Evolutionary conservation across 23 tunicate genomes (phyloP).

Genomic region (Halocynthia aurantium): DNA sequence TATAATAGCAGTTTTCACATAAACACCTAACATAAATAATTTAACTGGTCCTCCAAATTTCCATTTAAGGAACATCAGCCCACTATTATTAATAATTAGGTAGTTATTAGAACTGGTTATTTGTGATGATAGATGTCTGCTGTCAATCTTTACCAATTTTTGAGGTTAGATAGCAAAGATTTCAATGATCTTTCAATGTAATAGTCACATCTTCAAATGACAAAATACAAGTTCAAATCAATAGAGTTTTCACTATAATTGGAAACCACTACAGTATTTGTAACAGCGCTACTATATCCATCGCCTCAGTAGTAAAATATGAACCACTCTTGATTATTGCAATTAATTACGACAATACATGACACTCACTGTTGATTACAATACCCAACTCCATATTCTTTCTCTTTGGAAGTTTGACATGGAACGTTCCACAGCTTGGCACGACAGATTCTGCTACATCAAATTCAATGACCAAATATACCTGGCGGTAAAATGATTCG

Average conservation of each 20-base stretch:
- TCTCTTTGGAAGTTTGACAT: constrained; percentile 73
- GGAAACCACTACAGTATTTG: background rate
- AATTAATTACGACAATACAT: background rate
- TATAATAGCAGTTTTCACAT: too few relatives aligned
- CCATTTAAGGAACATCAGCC: too few relatives aligned
- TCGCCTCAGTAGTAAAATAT: background rate
- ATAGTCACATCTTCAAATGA: background rate
- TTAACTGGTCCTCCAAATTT: too few relatives aligned
- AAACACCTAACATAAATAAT: too few relatives aligned
- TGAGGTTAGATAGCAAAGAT: too few relatives aligned
- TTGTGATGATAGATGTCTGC: too few relatives aligned
- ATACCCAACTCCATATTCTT: constrained; percentile 80
- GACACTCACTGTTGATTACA: constrained; percentile 46
- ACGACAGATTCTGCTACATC: constrained; percentile 98
- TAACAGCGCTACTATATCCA: background rate
- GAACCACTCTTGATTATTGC: background rate
- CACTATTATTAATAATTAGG: too few relatives aligned
- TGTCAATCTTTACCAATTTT: too few relatives aligned
- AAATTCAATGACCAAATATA: constrained; percentile 75
- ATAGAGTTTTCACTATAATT: background rate
- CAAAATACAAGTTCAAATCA: background rate
- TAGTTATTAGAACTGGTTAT: too few relatives aligned
- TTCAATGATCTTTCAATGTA: too few relatives aligned
- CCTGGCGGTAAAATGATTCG: constrained; percentile 30
- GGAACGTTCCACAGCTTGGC: constrained; percentile 88